Evolutionary conservation across 2,797 vertebrate species (phyloP), one percentile per base, ranked within the genome.

Genomic region (Telmatherina bonti): DNA sequence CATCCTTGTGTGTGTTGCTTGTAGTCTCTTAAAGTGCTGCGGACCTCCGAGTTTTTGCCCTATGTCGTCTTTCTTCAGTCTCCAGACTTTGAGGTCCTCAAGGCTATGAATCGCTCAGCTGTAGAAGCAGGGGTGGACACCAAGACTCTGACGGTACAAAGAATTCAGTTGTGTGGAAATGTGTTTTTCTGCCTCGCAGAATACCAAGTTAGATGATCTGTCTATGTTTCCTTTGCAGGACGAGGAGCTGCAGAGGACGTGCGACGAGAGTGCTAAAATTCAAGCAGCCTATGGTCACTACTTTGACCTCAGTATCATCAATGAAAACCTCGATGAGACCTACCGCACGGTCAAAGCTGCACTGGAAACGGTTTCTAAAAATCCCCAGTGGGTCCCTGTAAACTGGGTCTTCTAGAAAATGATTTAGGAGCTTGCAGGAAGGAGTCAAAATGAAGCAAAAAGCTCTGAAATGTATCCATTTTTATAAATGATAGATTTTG

Each of bases 31-130:
- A 99, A 99, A 90, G 95, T 98, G 74, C 92, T 99, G 78, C 89
- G 97, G 56, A 98, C 97, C 0, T 96, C 97, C 0, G 97, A 98
- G 86, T 99, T 98, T 66, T 91, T 99, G 79, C 97, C 97, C 1
- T 99, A 96, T 0, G 96, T 99, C 82, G 96, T 99, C 3, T 99
- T 99, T 90, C 97, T 99, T 1, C 96, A 97, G 75, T 95, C 97
- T 2, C 97, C 97, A 0, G 91, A 96, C 16, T 95, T 95, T 0
- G 96, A 99, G 74, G 96, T 94, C 18, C 93, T 99, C 26, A 94
- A 96, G 36, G 95, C 96, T 18, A 96, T 98, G 94, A 97, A 98
- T 85, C 90, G 93, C 7, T 95, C 96, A 0, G 96, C 96, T 0
- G 92, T 96, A 47, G 97, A 97, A 72, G 95, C 95, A 0, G 95